Evolutionary conservation across 2,797 vertebrate genomes (phyloP).

Genomic region (Xiphorhynchus erythropygius): DNA sequence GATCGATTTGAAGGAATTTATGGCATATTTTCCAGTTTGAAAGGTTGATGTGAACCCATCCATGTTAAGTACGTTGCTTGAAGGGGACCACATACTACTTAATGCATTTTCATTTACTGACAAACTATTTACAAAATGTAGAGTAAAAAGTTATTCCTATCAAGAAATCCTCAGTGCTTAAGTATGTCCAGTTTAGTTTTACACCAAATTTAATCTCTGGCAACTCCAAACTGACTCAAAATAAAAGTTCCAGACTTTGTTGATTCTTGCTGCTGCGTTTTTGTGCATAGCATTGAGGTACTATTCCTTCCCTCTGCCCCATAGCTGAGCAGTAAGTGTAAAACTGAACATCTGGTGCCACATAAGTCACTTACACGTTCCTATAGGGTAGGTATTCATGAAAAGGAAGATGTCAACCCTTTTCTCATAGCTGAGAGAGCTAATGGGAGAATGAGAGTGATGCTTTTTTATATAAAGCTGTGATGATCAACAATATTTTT

Average conservation of each 20-base stretch:
- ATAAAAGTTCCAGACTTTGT: background rate
- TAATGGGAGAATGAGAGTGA: background rate
- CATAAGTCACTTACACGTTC: accelerated
- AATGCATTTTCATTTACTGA: background rate
- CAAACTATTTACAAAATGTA: background rate
- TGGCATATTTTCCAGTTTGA: background rate
- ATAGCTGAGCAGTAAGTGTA: background rate
- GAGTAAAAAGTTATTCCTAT: background rate
- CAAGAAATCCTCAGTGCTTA: background rate
- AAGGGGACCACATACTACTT: background rate
- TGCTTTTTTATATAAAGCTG: background rate
- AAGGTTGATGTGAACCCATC: background rate
- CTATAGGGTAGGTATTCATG: background rate
- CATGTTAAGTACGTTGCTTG: background rate
- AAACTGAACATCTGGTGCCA: background rate
- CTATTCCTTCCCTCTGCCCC: background rate
- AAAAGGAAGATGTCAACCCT: background rate
- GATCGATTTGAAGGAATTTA: accelerated
- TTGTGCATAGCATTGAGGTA: background rate
- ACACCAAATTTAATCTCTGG: background rate
- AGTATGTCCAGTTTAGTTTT: background rate
- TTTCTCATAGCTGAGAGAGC: background rate
- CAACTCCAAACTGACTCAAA: background rate
- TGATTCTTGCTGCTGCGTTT: background rate
- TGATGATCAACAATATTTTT: background rate